Base-by-base conservation (phyloP, 2,888 invertebrate species). In the Dynastes tityus region DNA sequence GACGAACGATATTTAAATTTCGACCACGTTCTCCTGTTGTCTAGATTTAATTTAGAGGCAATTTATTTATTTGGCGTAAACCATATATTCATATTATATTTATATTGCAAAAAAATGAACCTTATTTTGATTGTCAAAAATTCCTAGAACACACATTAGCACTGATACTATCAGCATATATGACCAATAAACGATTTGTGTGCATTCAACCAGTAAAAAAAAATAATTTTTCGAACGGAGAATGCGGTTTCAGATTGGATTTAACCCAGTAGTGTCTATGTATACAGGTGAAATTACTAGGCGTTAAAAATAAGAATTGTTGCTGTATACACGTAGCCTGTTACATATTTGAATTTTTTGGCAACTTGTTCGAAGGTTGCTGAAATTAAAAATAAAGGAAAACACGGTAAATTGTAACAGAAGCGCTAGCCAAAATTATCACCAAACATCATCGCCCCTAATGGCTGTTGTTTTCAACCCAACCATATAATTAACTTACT, bases 311-410 rank as follows among this genome's bases (percentile, higher is more conserved):
- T 80, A 81, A 79, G 77, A 78, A 74, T 49, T 55, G 73, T 67
- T 73, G 70, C 76, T 77, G 81, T 80, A 78, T 78, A 80, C 78
- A 80, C 80, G 80, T 78, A 80, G 78, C 76, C 77, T 78, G 81
- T 82, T 82, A 82, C 81, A 82, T 82, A 81, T 81, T 80, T 80
- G 76, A 77, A 81, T 80, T 67, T 71, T 82, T 82, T 82, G 82
- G 82, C 82, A 82, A 74, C 77, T 22, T 53, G 64, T 77, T 67
- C 78, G 79, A 82, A 81, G 81, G 82, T 80, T 82, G 79, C 32
- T 71, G 16, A 76, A 79, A 78, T 80, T 80, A 81, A 81, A 81
- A 79, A 79, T 79, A 81, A 80, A 80, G 75, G 71, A 81, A 77
- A 79, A 77, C 49, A 40, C 45, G 58, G 73, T 74, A 74, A 74